A percentile compares a stretch with the other conserved stretches of the same genome.
These are phyloP conservation scores for Otis tarda DNA, from an alignment of 2,113 vertebrate genomes.

Conservation along the genomic window DNA sequence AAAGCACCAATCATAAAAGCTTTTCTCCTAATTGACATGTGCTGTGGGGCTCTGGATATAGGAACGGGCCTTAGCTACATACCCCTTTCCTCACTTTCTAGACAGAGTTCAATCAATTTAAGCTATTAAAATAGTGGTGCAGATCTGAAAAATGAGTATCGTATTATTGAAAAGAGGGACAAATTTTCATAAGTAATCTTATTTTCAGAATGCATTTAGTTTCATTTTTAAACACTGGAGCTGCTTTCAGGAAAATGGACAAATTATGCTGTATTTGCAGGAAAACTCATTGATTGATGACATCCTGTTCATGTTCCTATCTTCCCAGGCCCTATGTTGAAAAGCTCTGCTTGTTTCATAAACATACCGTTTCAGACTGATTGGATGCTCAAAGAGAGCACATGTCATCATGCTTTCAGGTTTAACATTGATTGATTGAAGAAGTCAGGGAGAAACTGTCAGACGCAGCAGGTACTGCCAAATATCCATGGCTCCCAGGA, in stretches of 20 bases:
- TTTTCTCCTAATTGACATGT: not conserved
- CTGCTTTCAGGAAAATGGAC: not conserved
- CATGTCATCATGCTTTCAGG: not conserved
- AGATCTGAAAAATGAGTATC: not conserved
- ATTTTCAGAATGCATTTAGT: not conserved
- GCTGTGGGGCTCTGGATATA: not conserved
- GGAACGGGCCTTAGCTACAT: not conserved
- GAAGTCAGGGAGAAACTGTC: not conserved
- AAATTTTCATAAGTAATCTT: not conserved
- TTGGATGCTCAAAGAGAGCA: not conserved
- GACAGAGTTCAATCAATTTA: not conserved
- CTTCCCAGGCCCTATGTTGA: not conserved
- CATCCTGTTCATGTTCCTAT: rapidly evolving
- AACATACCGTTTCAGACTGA: not conserved
- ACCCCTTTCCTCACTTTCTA: not conserved
- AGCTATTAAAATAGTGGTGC: not conserved
- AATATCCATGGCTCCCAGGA: not conserved
- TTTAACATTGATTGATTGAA: not conserved
- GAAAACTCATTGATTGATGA: not conserved
- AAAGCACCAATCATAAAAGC: not conserved
- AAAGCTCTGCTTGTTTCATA: not conserved
- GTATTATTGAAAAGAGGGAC: not conserved
- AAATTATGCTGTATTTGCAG: not conserved
- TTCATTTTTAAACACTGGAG: not conserved
- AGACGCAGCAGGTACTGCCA: not conserved